Evolutionary conservation across 2,797 vertebrate species (phyloP), one percentile per base, ranked within the genome.

Genomic region (Acanthurus lineatus): DNA sequence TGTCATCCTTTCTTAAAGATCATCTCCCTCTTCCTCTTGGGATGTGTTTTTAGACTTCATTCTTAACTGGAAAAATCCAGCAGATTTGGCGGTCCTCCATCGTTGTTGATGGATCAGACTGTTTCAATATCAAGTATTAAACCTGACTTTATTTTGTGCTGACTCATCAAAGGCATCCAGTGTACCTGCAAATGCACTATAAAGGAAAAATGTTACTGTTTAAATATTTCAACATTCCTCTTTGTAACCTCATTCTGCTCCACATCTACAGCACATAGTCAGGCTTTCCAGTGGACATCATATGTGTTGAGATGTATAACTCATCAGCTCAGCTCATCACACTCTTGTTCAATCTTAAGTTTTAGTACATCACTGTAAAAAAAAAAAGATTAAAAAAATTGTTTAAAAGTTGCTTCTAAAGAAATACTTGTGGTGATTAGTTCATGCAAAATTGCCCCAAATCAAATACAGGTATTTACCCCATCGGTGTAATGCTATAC

Each of bases 1-100:
- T 89, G 79, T 81, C 88, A 86, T 87, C 86, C 82, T 86, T 83
- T 83, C 88, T 87, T 79, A 70, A 86, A 76, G 67, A 83, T 76
- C 81, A 76, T 79, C 83, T 59, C 61, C 65, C 73, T 77, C 82
- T 67, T 79, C 86, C 77, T 82, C 85, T 78, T 1, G 6, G 62
- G 66, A 77, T 52, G 28, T 67, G 65, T 61, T 69, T 61, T 44
- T 35, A 35, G 69, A 61, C 56, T 47, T 8, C 32, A 16, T 52
- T 69, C 47, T 69, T 53, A 28, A 40, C 48, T 9, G 19, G 66
- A 69, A 40, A 69, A 62, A 63, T 52, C 54, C 49, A 67, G 49
- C 59, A 58, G 57, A 73, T 86, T 54, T 56, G 57, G 63, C 61
- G 32, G 48, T 61, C n/a, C 42, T 6, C 19, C 48, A 49, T 64